Evolutionary conservation across 1,140 invertebrate genomes (phyloP), one percentile per base, ranked within the genome.

Genomic region (Drosophila ironensis): DNA sequence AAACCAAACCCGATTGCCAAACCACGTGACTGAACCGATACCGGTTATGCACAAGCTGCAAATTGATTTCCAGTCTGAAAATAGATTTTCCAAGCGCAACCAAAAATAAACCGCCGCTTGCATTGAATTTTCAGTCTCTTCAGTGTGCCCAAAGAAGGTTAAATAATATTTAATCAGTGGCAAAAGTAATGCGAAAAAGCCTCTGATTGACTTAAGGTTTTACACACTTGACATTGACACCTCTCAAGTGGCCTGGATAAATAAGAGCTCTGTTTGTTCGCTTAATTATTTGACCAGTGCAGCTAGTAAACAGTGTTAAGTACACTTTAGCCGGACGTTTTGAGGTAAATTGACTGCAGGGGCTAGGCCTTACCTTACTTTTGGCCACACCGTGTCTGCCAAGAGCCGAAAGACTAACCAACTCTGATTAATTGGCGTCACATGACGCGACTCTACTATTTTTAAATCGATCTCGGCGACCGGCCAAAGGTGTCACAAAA

Each of bases 141-240:
- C 16, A 22, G n/a, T n/a, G 2, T 22, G 20, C 2, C 20, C 2
- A 22, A 22, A 22, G 20, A 22, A 22, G 20, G 20, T 22, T 22
- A 22, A 22, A 22, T n/a, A n/a, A n/a, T n/a, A n/a, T n/a, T n/a
- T n/a, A n/a, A n/a, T n/a, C n/a, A n/a, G n/a, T n/a, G n/a, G n/a
- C 52, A 37, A 37, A 12, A 37, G 8, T 7, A 12, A 37, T 14
- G 11, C 4, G 3, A n/a, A n/a, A n/a, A 16, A 14, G 7, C n/a
- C n/a, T n/a, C n/a, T 61, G 54, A 47, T 38, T 61, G 41, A 27
- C 14, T 47, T 47, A 17, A 14, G 56, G 59, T 30, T 37, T 61
- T 61, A 28, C 47, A 47, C 24, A 22, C 33, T 38, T 70, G 53
- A 59, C 52, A 77, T 84, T 84, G 80, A 84, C 77, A 84, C 77